These are phyloP conservation scores for Aradophagus sp. DNA, from an alignment of 1,140 invertebrate species.

Conservation along the genomic window DNA sequence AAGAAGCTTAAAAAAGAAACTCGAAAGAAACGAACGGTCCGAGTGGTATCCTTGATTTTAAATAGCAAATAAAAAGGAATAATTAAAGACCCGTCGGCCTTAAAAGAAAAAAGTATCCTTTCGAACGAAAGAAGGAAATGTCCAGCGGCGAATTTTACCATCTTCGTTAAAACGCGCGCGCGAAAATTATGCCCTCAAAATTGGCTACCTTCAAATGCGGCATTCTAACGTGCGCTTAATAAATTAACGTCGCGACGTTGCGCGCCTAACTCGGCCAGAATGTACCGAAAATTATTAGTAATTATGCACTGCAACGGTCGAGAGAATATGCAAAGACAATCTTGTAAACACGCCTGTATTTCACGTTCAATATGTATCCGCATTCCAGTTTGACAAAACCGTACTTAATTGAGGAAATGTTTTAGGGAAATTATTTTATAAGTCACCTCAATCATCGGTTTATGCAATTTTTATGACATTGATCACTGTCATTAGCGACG, in stretches of 20 bases:
- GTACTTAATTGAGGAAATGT: slow-evolving; percentile 21
- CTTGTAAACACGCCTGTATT: slow-evolving; percentile 2
- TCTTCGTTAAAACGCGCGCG: background rate
- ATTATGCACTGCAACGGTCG: slow-evolving; percentile 6
- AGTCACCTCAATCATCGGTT: slow-evolving; percentile 4
- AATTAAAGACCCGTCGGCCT: slow-evolving; percentile 62
- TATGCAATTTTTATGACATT: slow-evolving; percentile 9
- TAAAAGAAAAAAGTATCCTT: slow-evolving; percentile 49
- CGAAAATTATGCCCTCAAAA: background rate
- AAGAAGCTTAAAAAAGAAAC: slow-evolving; percentile 33
- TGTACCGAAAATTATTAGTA: slow-evolving; percentile 13
- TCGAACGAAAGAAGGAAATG: slow-evolving; percentile 23
- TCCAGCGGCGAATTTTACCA: slow-evolving; percentile 14
- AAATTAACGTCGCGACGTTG: background rate
- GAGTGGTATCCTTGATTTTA: slow-evolving; percentile 48
- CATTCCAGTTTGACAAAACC: slow-evolving; percentile 25
- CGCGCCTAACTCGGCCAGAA: slow-evolving; percentile 1
- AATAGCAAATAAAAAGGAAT: slow-evolving; percentile 51
- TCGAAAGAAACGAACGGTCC: slow-evolving; percentile 27
- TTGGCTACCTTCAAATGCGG: background rate
- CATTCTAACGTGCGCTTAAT: slow-evolving; percentile 2
- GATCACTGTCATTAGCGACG: background rate
- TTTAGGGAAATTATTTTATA: slow-evolving; percentile 23
- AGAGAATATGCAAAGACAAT: slow-evolving; percentile 4
- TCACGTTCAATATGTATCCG: slow-evolving; percentile 9